phyloP scores from a whole-genome alignment of 2,797 vertebrate species.

The Ataeniobius toweri region DNA sequence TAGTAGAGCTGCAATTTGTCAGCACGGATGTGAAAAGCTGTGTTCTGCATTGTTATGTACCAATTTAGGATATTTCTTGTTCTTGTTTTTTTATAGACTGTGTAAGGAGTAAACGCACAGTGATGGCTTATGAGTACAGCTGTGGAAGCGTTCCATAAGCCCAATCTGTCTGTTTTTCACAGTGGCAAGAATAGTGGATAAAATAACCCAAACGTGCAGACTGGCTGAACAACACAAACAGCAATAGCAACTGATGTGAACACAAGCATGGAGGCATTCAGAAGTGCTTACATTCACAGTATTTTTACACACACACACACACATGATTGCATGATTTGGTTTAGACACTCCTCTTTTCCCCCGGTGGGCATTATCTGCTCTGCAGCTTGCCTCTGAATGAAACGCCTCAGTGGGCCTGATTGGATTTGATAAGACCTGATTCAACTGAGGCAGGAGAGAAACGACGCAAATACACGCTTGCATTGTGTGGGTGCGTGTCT shows the following conservation, averaged over 20 bases:
- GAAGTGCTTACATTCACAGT: conserved; percentile 8
- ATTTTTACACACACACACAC: conserved; percentile 15
- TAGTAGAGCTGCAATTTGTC: neutral
- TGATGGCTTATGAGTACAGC: conserved; percentile 24
- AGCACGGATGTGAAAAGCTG: neutral
- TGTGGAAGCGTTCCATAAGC: conserved; percentile 50
- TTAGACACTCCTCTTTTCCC: conserved; percentile 11
- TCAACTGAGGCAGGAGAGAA: conserved; percentile 46
- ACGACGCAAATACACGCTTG: conserved; percentile 22
- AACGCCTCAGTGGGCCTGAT: conserved; percentile 68
- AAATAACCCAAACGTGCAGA: conserved; percentile 18
- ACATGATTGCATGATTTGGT: conserved; percentile 6
- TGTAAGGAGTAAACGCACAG: neutral
- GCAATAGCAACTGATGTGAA: conserved; percentile 26
- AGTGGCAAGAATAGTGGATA: conserved; percentile 38
- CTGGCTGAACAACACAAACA: conserved; percentile 33
- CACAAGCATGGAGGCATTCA: conserved; percentile 8
- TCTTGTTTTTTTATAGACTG: conserved; percentile 5
- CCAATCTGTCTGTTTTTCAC: conserved; percentile 45
- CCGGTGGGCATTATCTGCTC: conserved; percentile 58
- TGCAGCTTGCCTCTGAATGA: conserved; percentile 57
- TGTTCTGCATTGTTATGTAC: neutral
- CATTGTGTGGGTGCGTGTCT: conserved; percentile 18
- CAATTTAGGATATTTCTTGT: neutral
- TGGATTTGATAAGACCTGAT: conserved; percentile 73